Evolutionary conservation across 2,797 vertebrate species (phyloP).

Genomic region (Orientallactaga sibirica): DNA sequence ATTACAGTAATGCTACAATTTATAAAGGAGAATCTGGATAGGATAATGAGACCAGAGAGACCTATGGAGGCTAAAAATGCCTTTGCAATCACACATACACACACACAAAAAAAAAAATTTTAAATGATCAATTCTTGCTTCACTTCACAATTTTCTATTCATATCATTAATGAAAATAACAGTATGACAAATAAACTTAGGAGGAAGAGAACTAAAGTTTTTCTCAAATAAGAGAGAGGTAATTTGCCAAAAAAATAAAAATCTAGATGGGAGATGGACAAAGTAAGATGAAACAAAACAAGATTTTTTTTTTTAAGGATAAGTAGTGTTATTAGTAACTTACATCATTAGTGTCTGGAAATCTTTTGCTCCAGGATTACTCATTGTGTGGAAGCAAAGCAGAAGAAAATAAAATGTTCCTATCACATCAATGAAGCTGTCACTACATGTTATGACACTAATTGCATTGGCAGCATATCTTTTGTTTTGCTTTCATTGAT

Average conservation of each 20-base stretch:
- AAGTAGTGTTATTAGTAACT: background rate
- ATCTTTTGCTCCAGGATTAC: background rate
- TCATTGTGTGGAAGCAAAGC: background rate
- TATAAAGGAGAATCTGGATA: background rate
- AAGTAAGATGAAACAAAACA: background rate
- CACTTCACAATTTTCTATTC: background rate
- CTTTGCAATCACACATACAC: background rate
- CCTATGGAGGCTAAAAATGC: background rate
- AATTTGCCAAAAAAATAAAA: background rate
- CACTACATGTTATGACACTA: constrained; percentile 37
- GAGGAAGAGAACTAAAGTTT: background rate
- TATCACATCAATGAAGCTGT: background rate
- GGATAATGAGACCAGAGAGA: background rate
- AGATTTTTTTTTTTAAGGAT: background rate
- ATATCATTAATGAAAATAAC: constrained; percentile 24
- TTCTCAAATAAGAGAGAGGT: background rate
- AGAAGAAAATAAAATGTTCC: background rate
- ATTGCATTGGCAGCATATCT: background rate
- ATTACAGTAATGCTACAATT: background rate
- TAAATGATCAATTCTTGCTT: background rate
- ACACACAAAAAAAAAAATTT: background rate
- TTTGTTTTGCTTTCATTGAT: background rate
- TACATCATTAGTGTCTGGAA: background rate
- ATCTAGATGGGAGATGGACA: background rate
- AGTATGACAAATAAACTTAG: background rate